Conservation (phyloP, 2,888 invertebrate species). For the Sphaerophoria rueppellii region DNA sequence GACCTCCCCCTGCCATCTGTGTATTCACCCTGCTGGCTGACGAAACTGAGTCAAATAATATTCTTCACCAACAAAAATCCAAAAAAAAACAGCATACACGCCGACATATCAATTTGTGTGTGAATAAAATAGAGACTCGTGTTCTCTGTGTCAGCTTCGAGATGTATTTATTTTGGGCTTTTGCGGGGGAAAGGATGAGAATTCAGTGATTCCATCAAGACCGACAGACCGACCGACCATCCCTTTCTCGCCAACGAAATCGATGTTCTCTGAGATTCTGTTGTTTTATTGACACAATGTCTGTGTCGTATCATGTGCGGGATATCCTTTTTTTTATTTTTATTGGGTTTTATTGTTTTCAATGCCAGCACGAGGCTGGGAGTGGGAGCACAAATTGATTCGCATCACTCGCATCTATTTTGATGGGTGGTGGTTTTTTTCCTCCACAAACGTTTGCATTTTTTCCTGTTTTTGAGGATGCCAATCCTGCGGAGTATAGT, state of each 20-base stretch:
- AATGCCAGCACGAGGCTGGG: slow-evolving; percentile 7
- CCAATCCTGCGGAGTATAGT: slow-evolving; percentile 38
- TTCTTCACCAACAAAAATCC: slow-evolving; percentile 16
- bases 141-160: slow-evolving; percentile 9
- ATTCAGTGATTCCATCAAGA: slow-evolving; percentile 25
- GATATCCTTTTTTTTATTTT: slow-evolving; percentile 64
- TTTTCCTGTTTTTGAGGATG: slow-evolving; percentile 14
- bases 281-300: slow-evolving; percentile 69
- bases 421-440: slow-evolving; percentile 43
- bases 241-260: slow-evolving; percentile 6
- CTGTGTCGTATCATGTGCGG: slow-evolving; percentile 65
- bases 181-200: neutral
- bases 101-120: slow-evolving; percentile 51
- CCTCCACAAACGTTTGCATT: neutral
- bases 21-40: neutral
- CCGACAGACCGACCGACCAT: neutral
- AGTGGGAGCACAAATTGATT: slow-evolving; percentile 42
- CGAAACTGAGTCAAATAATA: slow-evolving; percentile 23
- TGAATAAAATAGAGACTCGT: slow-evolving; percentile 45
- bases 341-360: slow-evolving; percentile 65
- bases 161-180: neutral
- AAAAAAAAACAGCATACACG: neutral
- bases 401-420: slow-evolving; percentile 19
- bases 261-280: slow-evolving; percentile 48
- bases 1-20: slow-evolving; percentile 25